These are phyloP conservation scores for Brotogeris chrysoptera DNA, from an alignment of 2,797 vertebrate genomes.

Conservation along the genomic window DNA sequence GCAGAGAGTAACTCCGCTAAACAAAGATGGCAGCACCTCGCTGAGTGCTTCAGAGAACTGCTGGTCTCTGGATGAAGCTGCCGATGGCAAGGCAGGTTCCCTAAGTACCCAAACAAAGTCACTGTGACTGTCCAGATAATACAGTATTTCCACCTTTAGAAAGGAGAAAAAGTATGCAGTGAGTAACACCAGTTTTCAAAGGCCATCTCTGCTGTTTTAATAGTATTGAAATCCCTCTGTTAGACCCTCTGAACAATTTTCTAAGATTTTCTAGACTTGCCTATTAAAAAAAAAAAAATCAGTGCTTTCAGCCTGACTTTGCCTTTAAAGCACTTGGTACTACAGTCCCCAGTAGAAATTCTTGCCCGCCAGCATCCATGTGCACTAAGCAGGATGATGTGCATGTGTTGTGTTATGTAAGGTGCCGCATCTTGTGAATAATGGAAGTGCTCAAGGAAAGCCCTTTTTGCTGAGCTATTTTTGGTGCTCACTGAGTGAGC, in stretches of 20 bases:
- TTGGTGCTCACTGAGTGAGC: not conserved
- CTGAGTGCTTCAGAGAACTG: not conserved
- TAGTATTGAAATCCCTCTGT: not conserved
- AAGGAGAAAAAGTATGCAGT: not conserved
- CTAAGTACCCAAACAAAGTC: not conserved
- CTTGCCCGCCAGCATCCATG: not conserved
- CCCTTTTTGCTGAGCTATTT: conserved; percentile 61
- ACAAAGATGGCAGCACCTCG: not conserved
- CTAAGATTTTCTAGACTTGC: not conserved
- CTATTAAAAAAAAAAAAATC: not conserved
- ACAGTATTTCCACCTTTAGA: not conserved
- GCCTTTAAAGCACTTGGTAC: not conserved
- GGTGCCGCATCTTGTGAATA: conserved; percentile 64
- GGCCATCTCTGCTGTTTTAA: not conserved
- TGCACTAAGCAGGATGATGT: not conserved
- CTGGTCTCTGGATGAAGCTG: not conserved
- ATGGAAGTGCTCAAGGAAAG: conserved; percentile 67
- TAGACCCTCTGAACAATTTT: not conserved
- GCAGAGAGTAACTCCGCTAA: not conserved
- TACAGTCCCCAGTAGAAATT: not conserved
- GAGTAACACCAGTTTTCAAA: not conserved
- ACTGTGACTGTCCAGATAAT: not conserved
- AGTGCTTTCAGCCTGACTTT: not conserved
- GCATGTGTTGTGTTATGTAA: conserved; percentile 34
- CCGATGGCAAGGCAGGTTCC: not conserved